Percentiles rank a stretch among this genome's conserved stretches.
These are phyloP conservation scores for Acromyrmex charruanus DNA, from an alignment of 1,140 invertebrate genomes.

Conservation along the genomic window DNA sequence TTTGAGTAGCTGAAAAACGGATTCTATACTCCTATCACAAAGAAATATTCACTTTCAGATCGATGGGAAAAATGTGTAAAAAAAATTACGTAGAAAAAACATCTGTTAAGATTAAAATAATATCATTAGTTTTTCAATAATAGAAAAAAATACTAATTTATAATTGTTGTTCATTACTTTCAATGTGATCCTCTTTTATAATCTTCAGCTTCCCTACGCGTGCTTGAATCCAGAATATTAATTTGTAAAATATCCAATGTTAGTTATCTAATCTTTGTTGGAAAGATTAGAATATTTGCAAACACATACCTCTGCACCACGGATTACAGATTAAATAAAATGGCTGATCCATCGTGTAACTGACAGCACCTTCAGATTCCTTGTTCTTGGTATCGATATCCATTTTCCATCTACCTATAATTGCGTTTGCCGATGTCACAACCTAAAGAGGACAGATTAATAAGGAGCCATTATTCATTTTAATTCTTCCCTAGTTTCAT, in stretches of 20 bases:
- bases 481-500: not conserved
- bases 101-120: no score
- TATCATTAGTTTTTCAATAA: no score
- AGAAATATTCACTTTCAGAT: no score
- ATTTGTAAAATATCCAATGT: not conserved
- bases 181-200: not conserved
- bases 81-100: no score
- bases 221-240: not conserved
- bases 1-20: no score
- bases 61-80: no score
- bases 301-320: slow-evolving; percentile 90
- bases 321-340: slow-evolving; percentile 91
- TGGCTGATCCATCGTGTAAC: slow-evolving; percentile 81
- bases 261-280: not conserved
- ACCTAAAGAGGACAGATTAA: slow-evolving; percentile 86
- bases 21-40: no score
- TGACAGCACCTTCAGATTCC: slow-evolving; percentile 85
- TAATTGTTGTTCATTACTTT: no score
- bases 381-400: slow-evolving; percentile 93
- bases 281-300: not conserved
- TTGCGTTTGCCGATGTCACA: slow-evolving; percentile 90
- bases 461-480: not conserved
- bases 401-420: slow-evolving; percentile 95
- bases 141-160: no score
- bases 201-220: not conserved